Evolutionary conservation across 2,113 vertebrate species (phyloP).

Genomic region (Coptodon rendalli): DNA sequence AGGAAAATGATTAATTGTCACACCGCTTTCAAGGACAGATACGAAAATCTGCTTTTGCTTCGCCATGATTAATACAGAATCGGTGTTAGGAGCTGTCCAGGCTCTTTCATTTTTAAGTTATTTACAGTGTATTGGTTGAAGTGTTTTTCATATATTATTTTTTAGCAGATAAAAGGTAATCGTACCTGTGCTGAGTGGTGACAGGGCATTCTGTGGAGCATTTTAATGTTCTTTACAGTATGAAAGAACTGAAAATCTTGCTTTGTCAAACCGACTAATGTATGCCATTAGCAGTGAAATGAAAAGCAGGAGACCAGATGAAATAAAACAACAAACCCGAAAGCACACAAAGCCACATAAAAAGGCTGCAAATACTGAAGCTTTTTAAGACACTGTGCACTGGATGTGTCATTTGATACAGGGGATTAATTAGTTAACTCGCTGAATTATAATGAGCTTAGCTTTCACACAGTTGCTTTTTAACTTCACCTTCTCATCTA

Average conservation of each 20-base stretch:
- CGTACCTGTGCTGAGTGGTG: background rate
- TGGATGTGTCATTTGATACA: background rate
- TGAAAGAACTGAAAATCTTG: background rate
- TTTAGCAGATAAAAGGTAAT: background rate
- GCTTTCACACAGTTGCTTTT: background rate
- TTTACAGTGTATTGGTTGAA: background rate
- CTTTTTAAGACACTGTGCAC: background rate
- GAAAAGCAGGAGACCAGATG: background rate
- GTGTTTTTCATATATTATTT: background rate
- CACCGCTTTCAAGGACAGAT: background rate
- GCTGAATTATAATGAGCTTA: background rate
- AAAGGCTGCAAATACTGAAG: background rate
- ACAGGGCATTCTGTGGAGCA: background rate
- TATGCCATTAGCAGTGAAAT: slow-evolving; percentile 21
- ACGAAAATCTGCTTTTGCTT: background rate
- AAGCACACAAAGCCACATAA: background rate
- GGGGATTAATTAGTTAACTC: background rate
- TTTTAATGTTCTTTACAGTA: background rate
- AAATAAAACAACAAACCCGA: background rate
- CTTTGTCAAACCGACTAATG: background rate
- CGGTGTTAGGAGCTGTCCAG: background rate
- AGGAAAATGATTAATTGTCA: background rate
- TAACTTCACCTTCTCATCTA: background rate
- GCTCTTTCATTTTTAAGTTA: background rate
- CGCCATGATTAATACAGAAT: background rate